Percentiles rank a stretch among this genome's conserved stretches.
These are phyloP conservation scores for Oophaga sylvatica DNA, from an alignment of 2,797 vertebrate genomes.

Conservation along the genomic window DNA sequence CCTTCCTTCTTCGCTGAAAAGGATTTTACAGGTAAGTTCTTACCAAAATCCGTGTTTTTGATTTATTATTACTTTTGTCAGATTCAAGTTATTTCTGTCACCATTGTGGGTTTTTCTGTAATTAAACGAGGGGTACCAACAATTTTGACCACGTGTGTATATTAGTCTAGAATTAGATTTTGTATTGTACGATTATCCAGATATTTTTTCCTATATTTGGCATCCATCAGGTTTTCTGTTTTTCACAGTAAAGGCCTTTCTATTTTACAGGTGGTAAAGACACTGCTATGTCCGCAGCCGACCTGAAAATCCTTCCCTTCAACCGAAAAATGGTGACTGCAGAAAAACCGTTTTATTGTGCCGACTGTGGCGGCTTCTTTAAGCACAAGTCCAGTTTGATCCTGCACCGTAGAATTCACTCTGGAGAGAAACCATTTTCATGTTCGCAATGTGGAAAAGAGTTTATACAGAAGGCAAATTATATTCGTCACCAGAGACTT, in stretches of 20 bases:
- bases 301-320: neutral
- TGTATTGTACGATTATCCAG: too few relatives aligned
- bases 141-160: neutral
- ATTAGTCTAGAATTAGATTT: neutral
- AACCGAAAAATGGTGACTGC: neutral
- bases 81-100: too few relatives aligned
- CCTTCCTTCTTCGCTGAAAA: too few relatives aligned
- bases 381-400: constrained; percentile 62
- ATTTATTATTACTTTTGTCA: too few relatives aligned
- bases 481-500: constrained; percentile 67
- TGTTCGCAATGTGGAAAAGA: constrained; percentile 73
- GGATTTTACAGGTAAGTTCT: too few relatives aligned
- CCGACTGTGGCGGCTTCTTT: constrained; percentile 77
- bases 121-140: too few relatives aligned
- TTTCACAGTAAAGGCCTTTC: neutral
- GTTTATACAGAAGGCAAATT: constrained; percentile 69
- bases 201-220: neutral
- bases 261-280: neutral
- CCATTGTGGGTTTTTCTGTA: too few relatives aligned
- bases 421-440: constrained; percentile 71
- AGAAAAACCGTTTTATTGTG: constrained; percentile 74
- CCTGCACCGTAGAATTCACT: constrained; percentile 68
- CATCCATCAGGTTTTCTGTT: neutral
- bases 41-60: too few relatives aligned
- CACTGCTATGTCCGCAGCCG: neutral